phyloP scores from a whole-genome alignment of 2,113 vertebrate species.

The Hippocampus comes region DNA sequence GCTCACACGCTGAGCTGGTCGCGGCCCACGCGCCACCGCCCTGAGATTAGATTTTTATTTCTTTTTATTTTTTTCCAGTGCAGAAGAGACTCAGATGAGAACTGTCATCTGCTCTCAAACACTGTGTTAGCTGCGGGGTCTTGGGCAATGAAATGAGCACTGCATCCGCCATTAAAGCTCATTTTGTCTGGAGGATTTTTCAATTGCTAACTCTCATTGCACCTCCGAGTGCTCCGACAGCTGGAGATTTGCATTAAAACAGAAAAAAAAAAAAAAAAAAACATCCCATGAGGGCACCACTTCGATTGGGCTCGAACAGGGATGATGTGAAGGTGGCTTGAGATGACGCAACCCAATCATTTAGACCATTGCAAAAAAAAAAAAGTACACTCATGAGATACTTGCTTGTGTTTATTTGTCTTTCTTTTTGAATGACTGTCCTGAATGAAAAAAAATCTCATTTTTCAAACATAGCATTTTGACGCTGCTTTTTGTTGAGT shows the following conservation, averaged over 20 bases:
- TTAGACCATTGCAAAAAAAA: background rate
- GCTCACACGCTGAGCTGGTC: too few relatives aligned
- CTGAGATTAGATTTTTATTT: background rate
- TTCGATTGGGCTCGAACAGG: slow-evolving; percentile 2
- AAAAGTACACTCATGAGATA: too few relatives aligned
- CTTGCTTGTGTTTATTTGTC: too few relatives aligned
- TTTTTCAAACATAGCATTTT: too few relatives aligned
- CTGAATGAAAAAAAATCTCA: too few relatives aligned
- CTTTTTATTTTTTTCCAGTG: background rate
- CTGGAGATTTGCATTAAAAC: background rate
- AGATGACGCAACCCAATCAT: background rate
- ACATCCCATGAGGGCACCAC: background rate
- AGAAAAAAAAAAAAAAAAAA: background rate
- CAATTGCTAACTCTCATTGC: slow-evolving; percentile 9
- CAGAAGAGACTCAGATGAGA: background rate
- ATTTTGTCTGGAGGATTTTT: slow-evolving; percentile 23
- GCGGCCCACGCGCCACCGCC: too few relatives aligned
- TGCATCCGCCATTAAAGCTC: slow-evolving; percentile 15
- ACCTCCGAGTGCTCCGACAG: slow-evolving; percentile 20
- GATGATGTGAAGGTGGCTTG: background rate
- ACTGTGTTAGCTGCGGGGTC: background rate
- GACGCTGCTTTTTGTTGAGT: too few relatives aligned
- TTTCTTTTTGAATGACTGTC: too few relatives aligned
- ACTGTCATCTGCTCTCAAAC: background rate
- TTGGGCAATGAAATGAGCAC: slow-evolving; percentile 33